Base-by-base conservation (phyloP, 2,888 invertebrate species). In the Odontomyia ornata region DNA sequence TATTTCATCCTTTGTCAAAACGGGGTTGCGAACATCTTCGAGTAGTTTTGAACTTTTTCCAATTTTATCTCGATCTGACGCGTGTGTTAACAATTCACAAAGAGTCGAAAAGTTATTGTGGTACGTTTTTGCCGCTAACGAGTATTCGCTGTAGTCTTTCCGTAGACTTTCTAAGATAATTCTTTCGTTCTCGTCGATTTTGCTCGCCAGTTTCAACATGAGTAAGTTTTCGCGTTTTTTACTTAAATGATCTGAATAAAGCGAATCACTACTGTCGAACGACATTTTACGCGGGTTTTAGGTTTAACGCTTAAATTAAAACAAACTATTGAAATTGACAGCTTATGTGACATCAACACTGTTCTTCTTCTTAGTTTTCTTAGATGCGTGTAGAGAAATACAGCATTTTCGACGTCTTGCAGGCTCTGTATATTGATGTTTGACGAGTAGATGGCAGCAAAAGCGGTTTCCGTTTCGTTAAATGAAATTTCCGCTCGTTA, bases 121-220 rank as follows among this genome's bases (percentile, higher is more conserved):
- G 13, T 36, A 73, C 1, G 21, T 23, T 57, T 18, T 30, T 1
- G 73, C 60, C 2, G 60, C 57, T 13, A 25, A 30, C 13, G 23
- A 5, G 36, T 73, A 57, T 36, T 73, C 73, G 36, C 18, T 30
- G 21, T 43, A 57, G 21, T 73, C 73, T 23, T 57, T 57, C 36
- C 60, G 73, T 5, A 73, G 36, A 60, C 23, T 57, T 23, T 57
- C 60, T 1, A 60, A 30, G 1, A 73, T 52, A 21, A 1, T 18
- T 30, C 57, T n/a, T n/a, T 73, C 73, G 60, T 60, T 73, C 30
- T 73, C 73, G 27, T 57, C 36, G 13, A 60, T 0, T 21, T 73
- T 73, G 1, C 57, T 21, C 7, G 52, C 11, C 5, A 73, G 57
- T 73, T 73, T 73, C 18, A 73, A 18, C 36, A 43, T 60, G 3